Evolutionary conservation across 2,797 vertebrate genomes (phyloP).

Genomic region (Myotis vivesi): DNA sequence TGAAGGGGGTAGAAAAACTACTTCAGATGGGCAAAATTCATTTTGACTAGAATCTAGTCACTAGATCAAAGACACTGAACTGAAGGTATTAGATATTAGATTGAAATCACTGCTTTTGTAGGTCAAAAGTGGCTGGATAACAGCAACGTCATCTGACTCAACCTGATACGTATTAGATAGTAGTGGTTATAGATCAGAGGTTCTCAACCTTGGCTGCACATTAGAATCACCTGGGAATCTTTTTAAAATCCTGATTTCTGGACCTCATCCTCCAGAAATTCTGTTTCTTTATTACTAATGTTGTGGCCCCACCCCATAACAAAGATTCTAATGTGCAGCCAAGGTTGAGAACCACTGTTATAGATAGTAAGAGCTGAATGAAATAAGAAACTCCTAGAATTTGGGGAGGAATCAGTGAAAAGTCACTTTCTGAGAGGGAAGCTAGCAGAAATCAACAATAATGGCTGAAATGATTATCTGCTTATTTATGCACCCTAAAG

Average conservation of each 20-base stretch:
- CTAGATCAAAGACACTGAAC: not conserved
- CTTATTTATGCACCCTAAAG: not conserved
- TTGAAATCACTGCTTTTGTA: slow-evolving; percentile 14
- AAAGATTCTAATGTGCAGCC: no score
- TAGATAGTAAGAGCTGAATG: not conserved
- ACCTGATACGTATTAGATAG: not conserved
- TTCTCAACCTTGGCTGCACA: no score
- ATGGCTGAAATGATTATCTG: not conserved
- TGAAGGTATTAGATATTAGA: not conserved
- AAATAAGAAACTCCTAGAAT: slow-evolving; percentile 4
- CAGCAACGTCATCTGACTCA: slow-evolving; percentile 15
- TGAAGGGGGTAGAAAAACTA: not conserved
- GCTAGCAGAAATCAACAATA: not conserved
- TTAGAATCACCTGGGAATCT: no score
- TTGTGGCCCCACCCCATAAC: no score
- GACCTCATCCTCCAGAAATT: no score
- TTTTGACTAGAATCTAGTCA: not conserved
- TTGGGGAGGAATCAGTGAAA: slow-evolving; percentile 10
- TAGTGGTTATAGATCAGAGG: not conserved
- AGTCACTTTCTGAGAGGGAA: not conserved
- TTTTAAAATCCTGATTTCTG: no score
- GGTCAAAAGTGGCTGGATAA: not conserved
- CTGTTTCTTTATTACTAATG: no score
- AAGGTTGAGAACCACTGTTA: not conserved
- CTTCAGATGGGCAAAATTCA: not conserved